Evolutionary conservation across 1,140 invertebrate species (phyloP), one percentile per base, ranked within the genome.

Genomic region (Gonatopus flavifemur): DNA sequence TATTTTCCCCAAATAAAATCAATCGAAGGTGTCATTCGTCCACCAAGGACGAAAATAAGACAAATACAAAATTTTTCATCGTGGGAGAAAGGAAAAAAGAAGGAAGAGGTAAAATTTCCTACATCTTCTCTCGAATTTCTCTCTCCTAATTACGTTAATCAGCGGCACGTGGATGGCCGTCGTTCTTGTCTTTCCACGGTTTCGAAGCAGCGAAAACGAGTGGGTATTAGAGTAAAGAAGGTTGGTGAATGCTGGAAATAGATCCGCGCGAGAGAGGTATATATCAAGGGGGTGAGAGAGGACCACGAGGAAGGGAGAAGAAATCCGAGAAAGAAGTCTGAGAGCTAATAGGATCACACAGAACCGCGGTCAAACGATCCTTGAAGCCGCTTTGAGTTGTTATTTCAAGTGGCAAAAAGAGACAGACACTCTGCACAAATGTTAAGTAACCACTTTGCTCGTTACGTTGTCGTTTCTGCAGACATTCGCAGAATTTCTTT

Each of bases 111-210:
- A 50, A 25, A 49, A 52, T 44, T n/a, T n/a, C n/a, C n/a, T n/a
- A n/a, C n/a, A n/a, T n/a, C n/a, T n/a, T n/a, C n/a, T n/a, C n/a
- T n/a, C n/a, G n/a, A n/a, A n/a, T n/a, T n/a, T 59, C 33, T 61
- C 55, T 61, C 58, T 53, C 57, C 67, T 74, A 76, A 76, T 74
- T 74, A 74, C 66, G 68, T 64, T 77, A 76, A 76, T 74, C 70
- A 71, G 64, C 59, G 69, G 67, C 74, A 77, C 72, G 73, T 74
- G 74, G 67, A 70, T 64, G 52, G 64, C 50, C 45, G 44, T 40
- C 44, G 33, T 22, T 49, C 13, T 41, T 55, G 52, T 48, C 45
- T 59, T 47, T 52, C 46, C 40, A 55, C 52, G 49, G 40, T 56
- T 36, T 60, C 49, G 56, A 61, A 59, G 52, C 57, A 28, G 42